Base-by-base conservation (phyloP, 2,797 vertebrate species). In the Dicrostonyx torquatus region DNA sequence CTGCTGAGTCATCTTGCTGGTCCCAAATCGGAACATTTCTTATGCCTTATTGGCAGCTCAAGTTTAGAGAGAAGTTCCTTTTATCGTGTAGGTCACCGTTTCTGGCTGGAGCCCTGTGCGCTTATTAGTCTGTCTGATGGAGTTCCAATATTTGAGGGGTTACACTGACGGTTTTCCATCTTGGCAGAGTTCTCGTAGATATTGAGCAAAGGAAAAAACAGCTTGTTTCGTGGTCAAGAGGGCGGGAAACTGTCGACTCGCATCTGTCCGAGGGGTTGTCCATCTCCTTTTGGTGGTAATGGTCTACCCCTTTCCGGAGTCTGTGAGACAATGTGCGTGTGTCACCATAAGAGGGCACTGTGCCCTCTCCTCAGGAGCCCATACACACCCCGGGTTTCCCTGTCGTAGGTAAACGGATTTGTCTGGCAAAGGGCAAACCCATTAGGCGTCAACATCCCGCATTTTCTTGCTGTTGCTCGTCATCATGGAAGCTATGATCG, bases 371-470 rank as follows among this genome's bases (percentile, higher is more conserved):
- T 93, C 95, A 91, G 64, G 34, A 95, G 89, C 93, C 93, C 88
- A 62, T 89, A 73, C 13, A 95, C 31, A 94, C 96, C 93, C 93
- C 50, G 94, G 29, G 89, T 96, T 94, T 62, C 91, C 83, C 93
- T 95, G 96, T 97, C 94, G 29, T 92, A 94, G 96, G 93, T 98
- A 95, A 98, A 96, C 97, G 97, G 97, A 97, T 98, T 96, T 97
- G 96, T 97, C 97, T 94, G 98, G 97, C 96, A 98, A 97, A 98
- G 98, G 97, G 97, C 98, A 98, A 98, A 90, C 97, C 97, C 95
- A 96, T 97, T 97, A 97, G 97, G 97, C 97, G 96, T 97, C 98
- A 97, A 97, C 97, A 98, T 97, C 93, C 97, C 97, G 97, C 96
- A 96, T 95, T 97, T 90, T 82, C 58, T 96, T 96, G 75, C 96